Percentiles rank a stretch among this genome's conserved stretches.
Conservation (phyloP, 2,113 vertebrate species). For the Rattus norvegicus region DNA sequence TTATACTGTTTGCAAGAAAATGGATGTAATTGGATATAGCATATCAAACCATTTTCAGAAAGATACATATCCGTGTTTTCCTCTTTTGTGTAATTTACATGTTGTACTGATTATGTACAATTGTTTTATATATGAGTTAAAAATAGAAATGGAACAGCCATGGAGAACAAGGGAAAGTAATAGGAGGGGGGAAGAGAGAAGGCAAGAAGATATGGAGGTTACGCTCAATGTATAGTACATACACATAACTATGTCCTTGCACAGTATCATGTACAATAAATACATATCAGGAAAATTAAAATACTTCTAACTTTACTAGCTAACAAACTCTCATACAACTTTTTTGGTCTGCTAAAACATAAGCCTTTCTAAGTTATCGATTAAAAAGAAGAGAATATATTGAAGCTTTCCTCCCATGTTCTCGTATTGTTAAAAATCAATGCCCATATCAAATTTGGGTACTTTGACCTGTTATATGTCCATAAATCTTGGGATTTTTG, state of each 20-base stretch:
- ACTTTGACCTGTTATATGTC: neutral
- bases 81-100: neutral
- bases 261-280: neutral
- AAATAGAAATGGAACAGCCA: neutral
- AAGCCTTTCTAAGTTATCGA: neutral
- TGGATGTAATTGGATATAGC: neutral
- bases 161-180: neutral
- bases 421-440: neutral
- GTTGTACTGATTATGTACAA: neutral
- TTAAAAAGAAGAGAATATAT: neutral
- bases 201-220: neutral
- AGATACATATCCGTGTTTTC: neutral
- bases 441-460: neutral
- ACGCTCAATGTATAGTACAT: neutral
- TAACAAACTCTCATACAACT: neutral
- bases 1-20: neutral
- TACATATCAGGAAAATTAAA: neutral
- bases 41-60: neutral
- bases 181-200: neutral
- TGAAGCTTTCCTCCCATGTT: neutral
- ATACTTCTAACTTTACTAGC: conserved; percentile 26
- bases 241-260: neutral
- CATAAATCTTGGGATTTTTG: neutral
- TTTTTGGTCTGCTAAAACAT: conserved; percentile 42
- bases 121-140: neutral